Evolutionary conservation across 2,113 vertebrate genomes (phyloP).

Genomic region (Eublepharis macularius): DNA sequence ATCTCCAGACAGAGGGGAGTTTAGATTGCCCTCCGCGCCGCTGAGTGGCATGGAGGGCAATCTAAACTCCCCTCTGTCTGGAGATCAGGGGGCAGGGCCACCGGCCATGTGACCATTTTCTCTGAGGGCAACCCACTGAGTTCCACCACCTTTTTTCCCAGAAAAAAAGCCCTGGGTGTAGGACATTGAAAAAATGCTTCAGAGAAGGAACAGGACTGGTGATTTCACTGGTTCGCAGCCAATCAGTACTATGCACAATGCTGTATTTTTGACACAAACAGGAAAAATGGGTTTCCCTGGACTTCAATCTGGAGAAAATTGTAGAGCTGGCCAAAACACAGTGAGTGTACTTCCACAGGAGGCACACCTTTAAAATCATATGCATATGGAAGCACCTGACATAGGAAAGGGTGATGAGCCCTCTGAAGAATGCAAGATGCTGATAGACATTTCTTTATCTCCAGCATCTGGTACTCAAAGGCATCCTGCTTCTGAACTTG

Average conservation of each 20-base stretch:
- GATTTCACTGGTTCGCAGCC: background rate
- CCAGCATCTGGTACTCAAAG: background rate
- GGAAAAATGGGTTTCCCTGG: background rate
- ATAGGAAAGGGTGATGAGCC: background rate
- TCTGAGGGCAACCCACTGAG: too few species aligned
- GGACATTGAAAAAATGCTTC: too few species aligned
- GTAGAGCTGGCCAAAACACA: background rate
- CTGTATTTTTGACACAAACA: background rate
- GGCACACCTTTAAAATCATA: background rate
- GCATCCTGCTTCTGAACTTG: background rate
- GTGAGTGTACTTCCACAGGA: background rate
- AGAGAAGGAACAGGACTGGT: background rate
- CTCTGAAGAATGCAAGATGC: background rate
- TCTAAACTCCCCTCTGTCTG: too few species aligned
- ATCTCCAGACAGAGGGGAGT: too few species aligned
- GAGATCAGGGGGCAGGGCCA: too few species aligned
- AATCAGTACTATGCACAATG: background rate
- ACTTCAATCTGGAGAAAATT: background rate
- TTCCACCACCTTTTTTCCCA: too few species aligned
- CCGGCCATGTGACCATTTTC: too few species aligned
- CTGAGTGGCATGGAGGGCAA: too few species aligned
- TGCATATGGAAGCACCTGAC: background rate
- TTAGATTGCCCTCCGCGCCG: too few species aligned
- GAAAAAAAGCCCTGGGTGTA: too few species aligned
- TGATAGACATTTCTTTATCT: background rate